Evolutionary conservation across 2,888 invertebrate species (phyloP).

Genomic region (Noctua pronuba): DNA sequence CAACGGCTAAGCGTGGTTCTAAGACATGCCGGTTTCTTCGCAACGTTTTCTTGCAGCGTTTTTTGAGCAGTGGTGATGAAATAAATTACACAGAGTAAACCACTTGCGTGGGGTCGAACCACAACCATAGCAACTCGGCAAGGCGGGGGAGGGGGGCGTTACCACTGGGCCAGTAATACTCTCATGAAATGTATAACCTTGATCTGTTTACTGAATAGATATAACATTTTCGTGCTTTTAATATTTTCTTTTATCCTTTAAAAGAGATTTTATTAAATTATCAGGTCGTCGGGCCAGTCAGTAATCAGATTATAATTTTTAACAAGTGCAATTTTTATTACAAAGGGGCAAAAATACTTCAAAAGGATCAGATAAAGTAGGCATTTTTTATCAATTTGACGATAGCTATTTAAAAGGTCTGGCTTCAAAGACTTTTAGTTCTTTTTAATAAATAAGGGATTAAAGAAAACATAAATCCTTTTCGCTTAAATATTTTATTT

Average conservation of each 20-base stretch:
- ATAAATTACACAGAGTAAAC: not conserved
- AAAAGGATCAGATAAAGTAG: not conserved
- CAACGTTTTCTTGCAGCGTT: not conserved
- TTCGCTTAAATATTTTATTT: not conserved
- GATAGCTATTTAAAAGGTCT: not conserved
- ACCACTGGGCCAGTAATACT: not conserved
- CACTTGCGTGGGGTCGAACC: not conserved
- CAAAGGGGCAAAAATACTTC: not conserved
- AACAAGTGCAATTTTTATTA: not conserved
- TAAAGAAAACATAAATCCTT: not conserved
- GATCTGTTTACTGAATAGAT: not conserved
- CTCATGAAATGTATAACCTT: not conserved
- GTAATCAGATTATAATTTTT: constrained; percentile 5
- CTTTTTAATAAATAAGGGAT: not conserved
- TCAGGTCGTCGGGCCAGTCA: not conserved
- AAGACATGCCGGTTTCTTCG: not conserved
- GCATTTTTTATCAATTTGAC: not conserved
- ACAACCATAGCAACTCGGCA: not conserved
- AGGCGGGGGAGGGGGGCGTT: too few relatives aligned
- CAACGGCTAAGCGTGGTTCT: not conserved
- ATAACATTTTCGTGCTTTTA: not conserved
- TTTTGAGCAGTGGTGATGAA: not conserved
- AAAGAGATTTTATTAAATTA: constrained; percentile 8
- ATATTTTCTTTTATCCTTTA: constrained; percentile 4
- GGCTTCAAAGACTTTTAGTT: not conserved